Evolutionary conservation across 2,797 vertebrate genomes (phyloP).

Genomic region (Lemur catta): DNA sequence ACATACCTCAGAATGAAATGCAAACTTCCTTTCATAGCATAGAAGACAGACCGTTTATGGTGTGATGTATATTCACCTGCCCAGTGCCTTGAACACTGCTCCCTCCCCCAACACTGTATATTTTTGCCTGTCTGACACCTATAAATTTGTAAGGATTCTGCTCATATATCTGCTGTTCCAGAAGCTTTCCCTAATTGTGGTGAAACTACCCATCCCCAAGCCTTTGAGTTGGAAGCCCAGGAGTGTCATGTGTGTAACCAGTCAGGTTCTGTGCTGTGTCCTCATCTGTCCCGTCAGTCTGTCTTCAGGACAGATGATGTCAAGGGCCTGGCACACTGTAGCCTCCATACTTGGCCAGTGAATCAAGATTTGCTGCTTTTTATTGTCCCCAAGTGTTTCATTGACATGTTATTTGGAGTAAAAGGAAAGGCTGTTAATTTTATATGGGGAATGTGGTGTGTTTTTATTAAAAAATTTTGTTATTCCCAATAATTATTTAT

Average conservation of each 20-base stretch:
- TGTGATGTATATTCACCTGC: neutral
- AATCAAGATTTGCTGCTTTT: neutral
- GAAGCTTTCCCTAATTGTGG: neutral
- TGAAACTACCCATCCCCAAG: neutral
- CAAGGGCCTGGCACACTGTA: too few species aligned
- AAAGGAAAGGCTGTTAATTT: neutral
- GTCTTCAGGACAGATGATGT: neutral
- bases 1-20: neutral
- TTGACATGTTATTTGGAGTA: neutral
- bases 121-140: neutral
- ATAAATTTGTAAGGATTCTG: neutral
- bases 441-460: neutral
- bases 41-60: accelerated
- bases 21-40: neutral
- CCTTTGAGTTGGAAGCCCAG: neutral
- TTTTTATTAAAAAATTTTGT: neutral
- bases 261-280: accelerated
- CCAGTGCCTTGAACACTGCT: accelerated
- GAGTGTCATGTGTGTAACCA: accelerated
- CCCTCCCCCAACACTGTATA: accelerated
- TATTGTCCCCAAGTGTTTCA: neutral
- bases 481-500: neutral
- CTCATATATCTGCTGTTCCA: neutral
- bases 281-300: neutral
- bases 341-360: too few species aligned